Conservation (phyloP, 2,113 vertebrate species). For the Mesembrinibis cayennensis region DNA sequence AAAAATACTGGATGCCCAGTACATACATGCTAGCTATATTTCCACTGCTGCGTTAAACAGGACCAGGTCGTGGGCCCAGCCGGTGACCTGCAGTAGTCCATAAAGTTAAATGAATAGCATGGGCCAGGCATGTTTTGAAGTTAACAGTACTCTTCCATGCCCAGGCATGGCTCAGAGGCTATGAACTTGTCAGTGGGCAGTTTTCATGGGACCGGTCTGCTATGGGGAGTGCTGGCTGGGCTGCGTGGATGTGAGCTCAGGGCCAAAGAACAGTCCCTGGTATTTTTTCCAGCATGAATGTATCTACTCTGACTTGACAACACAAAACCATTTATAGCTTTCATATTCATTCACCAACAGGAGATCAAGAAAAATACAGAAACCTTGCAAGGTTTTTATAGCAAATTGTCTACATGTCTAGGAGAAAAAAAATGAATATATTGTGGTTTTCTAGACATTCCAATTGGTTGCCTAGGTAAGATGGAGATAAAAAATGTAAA, state of each 20-base stretch:
- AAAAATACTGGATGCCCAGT: not conserved
- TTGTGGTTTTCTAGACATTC: not conserved
- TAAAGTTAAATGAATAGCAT: not conserved
- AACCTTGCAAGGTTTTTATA: not conserved
- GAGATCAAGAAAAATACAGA: not conserved
- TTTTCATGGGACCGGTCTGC: not conserved
- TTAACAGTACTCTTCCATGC: not conserved
- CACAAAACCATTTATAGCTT: not conserved
- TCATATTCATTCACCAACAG: not conserved
- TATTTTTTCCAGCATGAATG: not conserved
- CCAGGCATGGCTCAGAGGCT: not conserved
- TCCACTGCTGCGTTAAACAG: not conserved
- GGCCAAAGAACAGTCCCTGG: not conserved
- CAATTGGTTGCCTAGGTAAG: not conserved
- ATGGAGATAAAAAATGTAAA: not conserved
- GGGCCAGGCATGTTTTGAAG: not conserved
- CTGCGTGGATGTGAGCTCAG: not conserved
- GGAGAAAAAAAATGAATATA: not conserved
- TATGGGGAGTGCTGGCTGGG: not conserved
- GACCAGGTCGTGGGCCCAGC: fast-evolving
- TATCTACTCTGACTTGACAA: not conserved
- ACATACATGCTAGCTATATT: not conserved
- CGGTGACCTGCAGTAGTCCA: not conserved
- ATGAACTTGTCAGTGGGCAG: not conserved
- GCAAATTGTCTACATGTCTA: not conserved